Evolutionary conservation across 2,888 invertebrate species (phyloP), one percentile per base, ranked within the genome.

Genomic region (Drosophila mimetica): DNA sequence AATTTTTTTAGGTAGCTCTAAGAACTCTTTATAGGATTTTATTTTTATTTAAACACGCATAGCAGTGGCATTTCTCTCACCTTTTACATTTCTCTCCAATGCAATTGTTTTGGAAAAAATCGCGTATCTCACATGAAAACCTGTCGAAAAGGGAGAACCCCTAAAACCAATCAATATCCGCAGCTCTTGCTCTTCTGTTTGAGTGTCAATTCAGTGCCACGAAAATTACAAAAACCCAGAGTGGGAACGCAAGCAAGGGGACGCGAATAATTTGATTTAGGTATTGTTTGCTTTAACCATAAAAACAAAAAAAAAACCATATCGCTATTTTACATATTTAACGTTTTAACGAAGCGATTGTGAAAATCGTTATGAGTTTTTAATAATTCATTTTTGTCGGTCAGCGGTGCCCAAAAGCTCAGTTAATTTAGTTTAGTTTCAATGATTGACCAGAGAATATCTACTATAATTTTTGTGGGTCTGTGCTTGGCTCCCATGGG

Each of bases 101-200:
- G 16, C 16, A 41, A 64, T 63, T 63, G 51, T 41, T 34, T 16
- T 14, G 37, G 37, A n/a, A 32, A 30, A 32, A 39, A 9, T n/a
- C 8, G 2, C 3, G 11, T 13, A 32, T 14, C 32, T 52, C 50
- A 25, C n/a, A 34, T 22, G 16, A 18, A 28, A 64, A 36, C n/a
- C 52, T 16, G 30, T 14, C 18, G 5, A 28, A 57, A 37, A 60
- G 14, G 34, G 20, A 55, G 37, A 57, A 16, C 25, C 14, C 14
- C 67, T n/a, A 39, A 66, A 67, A 67, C 34, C 66, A 66, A 66
- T 66, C 66, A 66, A 66, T 66, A 67, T 28, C 8, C 46, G 41
- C 67, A 67, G 47, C 54, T 32, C 57, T 55, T 66, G 14, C 37
- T 32, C 36, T 66, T 66, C 34, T 9, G 32, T 41, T 47, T 32